phyloP scores from a whole-genome alignment of 2,888 invertebrate species.

The Saturnia japonica region DNA sequence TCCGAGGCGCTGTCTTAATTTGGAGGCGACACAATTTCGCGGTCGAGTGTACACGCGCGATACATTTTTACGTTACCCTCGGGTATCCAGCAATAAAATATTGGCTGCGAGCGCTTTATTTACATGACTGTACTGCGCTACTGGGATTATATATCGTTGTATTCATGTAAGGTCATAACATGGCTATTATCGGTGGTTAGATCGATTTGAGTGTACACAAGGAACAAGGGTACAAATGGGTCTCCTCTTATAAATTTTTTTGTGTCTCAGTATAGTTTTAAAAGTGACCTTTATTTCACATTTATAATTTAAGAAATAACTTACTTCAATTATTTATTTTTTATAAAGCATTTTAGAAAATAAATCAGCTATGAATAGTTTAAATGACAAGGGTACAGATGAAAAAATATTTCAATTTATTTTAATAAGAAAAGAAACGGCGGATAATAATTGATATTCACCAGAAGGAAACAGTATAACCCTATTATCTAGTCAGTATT shows the following conservation, averaged over 20 bases:
- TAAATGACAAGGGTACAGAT: too few relatives aligned
- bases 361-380: too few relatives aligned
- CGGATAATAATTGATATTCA: too few relatives aligned
- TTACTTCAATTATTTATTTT: too few relatives aligned
- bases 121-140: conserved; percentile 11
- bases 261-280: too few relatives aligned
- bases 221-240: not conserved
- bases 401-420: too few relatives aligned
- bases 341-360: too few relatives aligned
- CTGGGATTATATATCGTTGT: not conserved
- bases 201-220: not conserved
- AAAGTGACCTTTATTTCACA: too few relatives aligned
- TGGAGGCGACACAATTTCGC: conserved; percentile 20
- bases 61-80: conserved; percentile 26
- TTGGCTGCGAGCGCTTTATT: conserved; percentile 17
- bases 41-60: conserved; percentile 23
- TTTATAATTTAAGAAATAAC: too few relatives aligned
- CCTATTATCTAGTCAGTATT: too few relatives aligned
- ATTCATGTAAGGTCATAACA: not conserved
- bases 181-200: not conserved
- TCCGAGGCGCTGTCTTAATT: conserved; percentile 26
- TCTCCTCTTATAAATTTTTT: not conserved
- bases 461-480: too few relatives aligned
- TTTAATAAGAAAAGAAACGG: too few relatives aligned
- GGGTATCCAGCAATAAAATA: conserved; percentile 21